Evolutionary conservation across 2,888 invertebrate genomes (phyloP), one percentile per base, ranked within the genome.

Genomic region (Aporophyla nigra): DNA sequence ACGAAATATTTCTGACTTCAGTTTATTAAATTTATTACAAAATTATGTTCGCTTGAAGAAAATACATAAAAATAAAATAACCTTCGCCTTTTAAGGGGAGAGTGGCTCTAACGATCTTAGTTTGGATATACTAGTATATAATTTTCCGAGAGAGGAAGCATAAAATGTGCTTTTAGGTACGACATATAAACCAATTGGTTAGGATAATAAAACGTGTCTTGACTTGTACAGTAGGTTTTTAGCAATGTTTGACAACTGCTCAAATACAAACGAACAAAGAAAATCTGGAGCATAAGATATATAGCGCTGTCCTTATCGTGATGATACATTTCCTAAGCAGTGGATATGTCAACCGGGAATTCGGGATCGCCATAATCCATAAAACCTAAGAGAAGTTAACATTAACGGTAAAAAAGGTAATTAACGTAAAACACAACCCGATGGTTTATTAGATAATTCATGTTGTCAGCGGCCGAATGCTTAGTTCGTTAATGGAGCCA

Each of bases 401-500:
- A 86, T 80, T 86, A 89, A 89, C 90, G 83, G 90, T 89, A 84
- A 84, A 87, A 81, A 83, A 80, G 81, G 82, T 88, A 91, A 89
- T 89, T 89, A 88, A 89, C 85, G 85, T 86, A 84, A 88, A 89
- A 87, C 77, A 82, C 76, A 80, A 74, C 65, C 62, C 76, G 68
- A 85, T 87, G 83, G 83, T 91, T 90, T 90, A 90, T 91, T 89
- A 86, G 86, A 80, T 89, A 87, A 90, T 86, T 88, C 87, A 88
- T 81, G 86, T 83, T 88, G 87, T 88, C 88, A 88, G 86, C 78
- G 88, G 82, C 49, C 82, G 85, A 88, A 88, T 88, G 87, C 80
- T 88, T 90, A 88, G 90, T 90, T 89, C 83, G 88, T 90, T 92
- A 89, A 90, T 91, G 90, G 90, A 89, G 86, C 86, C 89, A 87